Base-by-base conservation (phyloP, 2,113 vertebrate genomes). In the Fregetta grallaria region DNA sequence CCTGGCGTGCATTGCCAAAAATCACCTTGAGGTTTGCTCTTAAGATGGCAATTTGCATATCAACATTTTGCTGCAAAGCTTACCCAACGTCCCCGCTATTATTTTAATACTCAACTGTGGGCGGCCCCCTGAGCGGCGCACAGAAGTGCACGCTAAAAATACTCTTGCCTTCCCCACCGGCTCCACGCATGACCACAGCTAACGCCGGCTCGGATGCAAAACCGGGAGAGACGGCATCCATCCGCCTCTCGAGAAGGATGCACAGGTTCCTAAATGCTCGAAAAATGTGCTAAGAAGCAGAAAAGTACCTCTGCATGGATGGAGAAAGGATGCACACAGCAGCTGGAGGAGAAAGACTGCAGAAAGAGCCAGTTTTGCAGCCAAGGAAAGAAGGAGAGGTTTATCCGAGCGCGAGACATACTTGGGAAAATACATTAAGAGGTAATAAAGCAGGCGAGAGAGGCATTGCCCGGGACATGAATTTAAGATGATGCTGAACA, bases 21-120 rank as follows among this genome's bases (percentile, higher is more conserved):
- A 87, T 86, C 40, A 26, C 94, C 84, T 53, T 77, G 88, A 95
- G 94, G 81, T 95, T 91, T 52, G 86, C 91, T 95, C 92, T 91
- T 67, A 83, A 94, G 91, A 89, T 17, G 81, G 72, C 66, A 93
- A 95, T 97, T 93, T 97, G 71, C 92, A 97, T 91, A 75, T 87
- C 88, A 93, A 70, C 84, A 61, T 92, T 90, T 92, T 49, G 50
- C 94, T 94, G 79, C 58, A 79, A 59, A 95, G 92, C 88, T 91
- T 88, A 75, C 50, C 88, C 92, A 70, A 58, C 79, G 83, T 94
- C 94, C 92, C 58, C 1, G 2, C 91, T 92, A 94, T 90, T 86
- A 88, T 93, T 96, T 96, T 86, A 86, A 96, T 68, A 90, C 94
- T 85, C 44, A 19, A 42, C 92, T 91, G 80, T 84, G 86, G 92